Evolutionary conservation across 2,888 invertebrate genomes (phyloP), one percentile per base, ranked within the genome.

Genomic region (Athalia cordata): DNA sequence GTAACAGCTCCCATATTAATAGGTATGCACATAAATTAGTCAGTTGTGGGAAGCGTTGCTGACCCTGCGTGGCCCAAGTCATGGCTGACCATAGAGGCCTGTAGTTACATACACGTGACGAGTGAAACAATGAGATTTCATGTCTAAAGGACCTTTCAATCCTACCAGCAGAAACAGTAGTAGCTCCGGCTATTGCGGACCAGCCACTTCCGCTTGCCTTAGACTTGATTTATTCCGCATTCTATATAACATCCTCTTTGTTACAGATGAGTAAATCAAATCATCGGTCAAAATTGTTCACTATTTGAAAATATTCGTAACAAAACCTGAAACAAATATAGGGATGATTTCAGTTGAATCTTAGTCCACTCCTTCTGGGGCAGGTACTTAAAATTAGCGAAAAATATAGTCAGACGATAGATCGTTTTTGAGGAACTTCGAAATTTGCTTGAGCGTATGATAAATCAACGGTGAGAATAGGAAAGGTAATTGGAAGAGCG

Each of bases 1-100:
- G 59, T 59, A 13, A 47, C 72, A 72, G 72, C 59, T 72, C 72
- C 57, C 72, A 72, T 72, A 72, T 72, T 72, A 72, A 72, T 72
- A 72, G 72, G n/a, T 13, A 59, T 13, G 57, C 47, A 59, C 72
- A 72, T 72, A 72, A 72, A 72, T 72, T 72, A 72, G 72, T 72
- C 68, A 68, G 55, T 9, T 29, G 47, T 0, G 13, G 9, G 13
- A 47, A 52, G 29, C 67, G 9, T n/a, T 9, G 50, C 68, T n/a
- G 55, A 43, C 29, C 55, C 15, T 15, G 11, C 52, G 15, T 43
- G 29, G 29, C 61, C 68, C 50, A n/a, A 7, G 55, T 55, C 11
- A 68, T 68, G 13, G 8, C 72, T 72, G 57, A 59, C 57, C 57
- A 72, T 59, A 59, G 13, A 13, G 72, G 57, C 13, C 45, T 59